Conservation (phyloP, 1,140 invertebrate species). For the Drosophila pruinosa region DNA sequence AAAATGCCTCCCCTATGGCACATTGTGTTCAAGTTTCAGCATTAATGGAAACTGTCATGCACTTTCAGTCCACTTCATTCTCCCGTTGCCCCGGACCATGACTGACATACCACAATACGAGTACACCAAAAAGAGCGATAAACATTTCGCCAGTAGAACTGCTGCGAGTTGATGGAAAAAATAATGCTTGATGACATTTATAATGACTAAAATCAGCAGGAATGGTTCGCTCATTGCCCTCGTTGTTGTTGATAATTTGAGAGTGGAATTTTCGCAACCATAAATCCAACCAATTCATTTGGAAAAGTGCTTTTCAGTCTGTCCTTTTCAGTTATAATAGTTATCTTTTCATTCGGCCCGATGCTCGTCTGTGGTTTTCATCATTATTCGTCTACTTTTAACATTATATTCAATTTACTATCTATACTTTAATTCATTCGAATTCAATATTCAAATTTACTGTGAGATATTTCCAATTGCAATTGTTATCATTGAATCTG, state of each 20-base stretch:
- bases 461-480: background rate
- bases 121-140: conserved; percentile 45
- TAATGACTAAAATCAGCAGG: conserved; percentile 62
- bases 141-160: conserved; percentile 56
- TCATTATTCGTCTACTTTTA: background rate
- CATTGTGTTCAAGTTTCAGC: conserved; percentile 37
- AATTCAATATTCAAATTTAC: background rate
- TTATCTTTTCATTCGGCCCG: no score
- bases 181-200: conserved; percentile 74
- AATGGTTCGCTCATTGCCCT: conserved; percentile 22
- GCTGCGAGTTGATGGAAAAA: conserved; percentile 67
- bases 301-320: conserved; percentile 9
- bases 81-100: no score
- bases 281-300: conserved; percentile 48
- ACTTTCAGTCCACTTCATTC: conserved; percentile 2
- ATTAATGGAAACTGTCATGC: conserved; percentile 40
- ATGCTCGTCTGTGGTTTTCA: background rate
- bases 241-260: conserved; percentile 40
- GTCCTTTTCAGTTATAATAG: background rate
- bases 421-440: no score
- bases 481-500: background rate
- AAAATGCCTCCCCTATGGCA: conserved; percentile 52
- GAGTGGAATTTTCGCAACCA: conserved; percentile 27
- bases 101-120: background rate
- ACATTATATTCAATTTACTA: background rate